A percentile compares a stretch with the other conserved stretches of the same genome.
These are phyloP conservation scores for Corydoras maculifer DNA, from an alignment of 2,113 vertebrate genomes.

Conservation along the genomic window DNA sequence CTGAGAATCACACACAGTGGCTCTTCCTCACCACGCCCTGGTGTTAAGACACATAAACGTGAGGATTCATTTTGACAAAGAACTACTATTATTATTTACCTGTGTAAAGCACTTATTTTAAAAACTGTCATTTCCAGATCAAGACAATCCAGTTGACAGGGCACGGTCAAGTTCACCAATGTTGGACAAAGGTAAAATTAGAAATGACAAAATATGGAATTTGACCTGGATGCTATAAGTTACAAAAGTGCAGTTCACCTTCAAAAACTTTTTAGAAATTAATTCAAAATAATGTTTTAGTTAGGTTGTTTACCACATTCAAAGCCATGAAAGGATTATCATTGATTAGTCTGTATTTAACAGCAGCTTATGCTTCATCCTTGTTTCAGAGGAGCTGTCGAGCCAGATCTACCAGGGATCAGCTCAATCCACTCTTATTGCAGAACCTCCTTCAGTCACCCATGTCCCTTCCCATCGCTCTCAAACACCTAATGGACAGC, in stretches of 20 bases:
- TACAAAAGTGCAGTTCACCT: too few relatives aligned
- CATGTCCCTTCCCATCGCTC: slow-evolving; percentile 37
- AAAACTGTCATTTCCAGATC: slow-evolving; percentile 51
- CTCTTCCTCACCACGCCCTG: slow-evolving; percentile 57
- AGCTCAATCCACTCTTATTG: slow-evolving; percentile 32
- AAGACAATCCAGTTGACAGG: slow-evolving; percentile 71
- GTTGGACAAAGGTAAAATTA: slow-evolving; percentile 70
- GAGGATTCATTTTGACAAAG: slow-evolving; percentile 11
- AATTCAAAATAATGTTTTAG: too few relatives aligned
- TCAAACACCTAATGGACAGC: slow-evolving; percentile 37
- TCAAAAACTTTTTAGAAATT: too few relatives aligned
- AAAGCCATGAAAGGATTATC: too few relatives aligned
- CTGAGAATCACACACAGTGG: slow-evolving; percentile 54
- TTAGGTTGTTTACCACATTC: too few relatives aligned
- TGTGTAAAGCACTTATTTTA: slow-evolving; percentile 11
- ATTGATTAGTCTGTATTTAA: background rate
- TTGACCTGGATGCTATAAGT: too few relatives aligned
- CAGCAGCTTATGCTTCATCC: background rate
- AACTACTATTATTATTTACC: background rate
- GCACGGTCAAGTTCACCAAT: slow-evolving; percentile 70
- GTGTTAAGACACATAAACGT: slow-evolving; percentile 50
- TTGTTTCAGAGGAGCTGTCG: slow-evolving; percentile 52
- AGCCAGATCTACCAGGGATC: slow-evolving; percentile 53
- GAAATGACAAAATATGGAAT: background rate
- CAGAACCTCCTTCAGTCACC: slow-evolving; percentile 41